Evolutionary conservation across 2,888 invertebrate genomes (phyloP), one percentile per base, ranked within the genome.

Genomic region (Chrysomela aeneicollis): DNA sequence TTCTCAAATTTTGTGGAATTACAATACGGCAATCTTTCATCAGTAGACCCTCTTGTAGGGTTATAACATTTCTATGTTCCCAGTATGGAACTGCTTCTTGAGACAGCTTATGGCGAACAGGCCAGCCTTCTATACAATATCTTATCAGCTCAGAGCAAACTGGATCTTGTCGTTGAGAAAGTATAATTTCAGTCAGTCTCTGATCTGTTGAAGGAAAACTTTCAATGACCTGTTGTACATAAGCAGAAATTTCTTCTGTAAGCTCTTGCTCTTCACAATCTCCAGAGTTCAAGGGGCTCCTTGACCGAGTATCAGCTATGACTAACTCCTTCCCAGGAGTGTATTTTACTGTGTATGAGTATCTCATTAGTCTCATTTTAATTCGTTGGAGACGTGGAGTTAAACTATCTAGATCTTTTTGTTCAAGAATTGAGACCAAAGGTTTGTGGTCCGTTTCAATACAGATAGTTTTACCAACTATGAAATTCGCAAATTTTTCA

Each of bases 361-460:
- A 73, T 15, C 68, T 35, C 72, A 73, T 72, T 52, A 70, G 32
- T 17, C 65, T 6, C 9, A 72, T 49, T 19, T 47, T 42, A 42
- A 70, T 66, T 22, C 71, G 32, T 46, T 70, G 69, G 47, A 71
- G 58, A 1, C 72, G 50, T 10, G 78, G 76, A 5, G 77, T 74
- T 6, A 80, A 62, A 6, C 75, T 76, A 63, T 73, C 74, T 21
- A 81, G 60, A 30, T 68, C 47, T 64, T 79, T 81, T 10, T 70
- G 68, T 18, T 71, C 68, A 12, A 81, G 58, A 10, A 81, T 59
- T n/a, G 78, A 65, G 4, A 69, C 21, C 32, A 67, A 63, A 17
- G 61, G 62, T 30, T 66, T 64, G 42, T 68, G 64, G 54, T 68
- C 64, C 10, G 66, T 61, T 57, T 66, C 63, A 15, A 66, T 42